A percentile compares a stretch with the other conserved stretches of the same genome.
Conservation (phyloP, 1,140 invertebrate species). For the Halotydeus destructor region DNA sequence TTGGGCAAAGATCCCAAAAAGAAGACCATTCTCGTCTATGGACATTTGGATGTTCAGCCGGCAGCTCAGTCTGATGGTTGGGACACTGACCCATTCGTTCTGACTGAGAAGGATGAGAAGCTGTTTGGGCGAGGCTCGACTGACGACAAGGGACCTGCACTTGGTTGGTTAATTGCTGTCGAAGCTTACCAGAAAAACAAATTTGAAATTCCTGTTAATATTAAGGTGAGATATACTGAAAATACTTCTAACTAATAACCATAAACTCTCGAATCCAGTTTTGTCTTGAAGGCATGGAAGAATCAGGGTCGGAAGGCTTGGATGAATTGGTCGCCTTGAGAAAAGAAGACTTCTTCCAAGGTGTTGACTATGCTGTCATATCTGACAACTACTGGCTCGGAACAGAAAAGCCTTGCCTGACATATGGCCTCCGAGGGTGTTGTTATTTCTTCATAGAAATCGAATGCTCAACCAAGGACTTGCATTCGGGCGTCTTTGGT, state of each 20-base stretch:
- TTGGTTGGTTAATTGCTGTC: constrained; percentile 85
- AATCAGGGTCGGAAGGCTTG: constrained; percentile 80
- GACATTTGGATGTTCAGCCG: constrained; percentile 94
- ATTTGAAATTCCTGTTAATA: constrained; percentile 58
- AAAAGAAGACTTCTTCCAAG: constrained; percentile 53
- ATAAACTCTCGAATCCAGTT: constrained; percentile 35
- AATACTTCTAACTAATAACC: not conserved
- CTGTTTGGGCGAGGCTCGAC: constrained; percentile 75
- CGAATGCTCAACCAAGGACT: constrained; percentile 65
- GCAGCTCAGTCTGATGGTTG: constrained; percentile 77
- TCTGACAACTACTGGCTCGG: constrained; percentile 98
- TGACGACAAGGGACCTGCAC: constrained; percentile 63
- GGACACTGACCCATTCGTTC: constrained; percentile 78
- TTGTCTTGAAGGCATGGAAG: constrained; percentile 96
- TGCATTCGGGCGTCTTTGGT: constrained; percentile 87
- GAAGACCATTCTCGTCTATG: constrained; percentile 80
- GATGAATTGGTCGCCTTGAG: constrained; percentile 57
- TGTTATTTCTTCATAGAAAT: constrained; percentile 81
- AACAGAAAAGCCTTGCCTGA: constrained; percentile 84
- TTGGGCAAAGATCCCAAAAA: constrained; percentile 55
- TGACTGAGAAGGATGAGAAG: constrained; percentile 70
- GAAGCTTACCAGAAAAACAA: constrained; percentile 57
- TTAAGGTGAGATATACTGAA: constrained; percentile 38
- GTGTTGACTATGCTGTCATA: constrained; percentile 85
- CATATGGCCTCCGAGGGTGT: constrained; percentile 77